Evolutionary conservation across 2,113 vertebrate genomes (phyloP).

Genomic region (Corythornis cristatus): DNA sequence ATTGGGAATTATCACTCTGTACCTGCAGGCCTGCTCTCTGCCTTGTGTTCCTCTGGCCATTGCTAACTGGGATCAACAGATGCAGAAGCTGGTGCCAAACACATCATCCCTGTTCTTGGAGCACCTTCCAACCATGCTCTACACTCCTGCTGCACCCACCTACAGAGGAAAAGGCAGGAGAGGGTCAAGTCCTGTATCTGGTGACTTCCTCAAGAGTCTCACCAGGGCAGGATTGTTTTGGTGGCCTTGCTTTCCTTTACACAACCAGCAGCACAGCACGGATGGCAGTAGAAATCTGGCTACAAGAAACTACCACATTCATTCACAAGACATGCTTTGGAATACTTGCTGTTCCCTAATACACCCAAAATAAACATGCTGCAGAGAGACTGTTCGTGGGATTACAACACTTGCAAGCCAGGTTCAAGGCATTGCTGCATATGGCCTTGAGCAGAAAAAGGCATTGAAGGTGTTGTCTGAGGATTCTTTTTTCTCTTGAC

Average conservation of each 20-base stretch:
- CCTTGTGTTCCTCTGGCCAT: rapidly evolving
- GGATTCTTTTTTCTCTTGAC: neutral
- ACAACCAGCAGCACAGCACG: neutral
- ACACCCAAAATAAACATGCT: constrained; percentile 20
- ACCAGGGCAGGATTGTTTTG: neutral
- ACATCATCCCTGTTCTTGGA: rapidly evolving
- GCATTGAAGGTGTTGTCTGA: neutral
- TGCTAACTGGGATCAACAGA: neutral
- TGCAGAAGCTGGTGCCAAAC: neutral
- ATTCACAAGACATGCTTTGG: constrained; percentile 13
- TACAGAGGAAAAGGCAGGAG: constrained; percentile 35
- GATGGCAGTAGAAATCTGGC: neutral
- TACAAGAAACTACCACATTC: neutral
- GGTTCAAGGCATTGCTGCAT: constrained; percentile 2
- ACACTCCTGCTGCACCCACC: neutral
- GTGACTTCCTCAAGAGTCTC: neutral
- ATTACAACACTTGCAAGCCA: neutral
- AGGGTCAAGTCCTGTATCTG: neutral
- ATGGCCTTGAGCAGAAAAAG: neutral
- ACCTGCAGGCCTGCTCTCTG: neutral
- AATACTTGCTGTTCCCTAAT: neutral
- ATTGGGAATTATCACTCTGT: no score
- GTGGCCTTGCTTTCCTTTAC: neutral
- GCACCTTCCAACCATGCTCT: neutral
- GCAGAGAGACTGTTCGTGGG: neutral